Conservation (phyloP, 2,113 vertebrate species). For the Acrocephalus kingi region DNA sequence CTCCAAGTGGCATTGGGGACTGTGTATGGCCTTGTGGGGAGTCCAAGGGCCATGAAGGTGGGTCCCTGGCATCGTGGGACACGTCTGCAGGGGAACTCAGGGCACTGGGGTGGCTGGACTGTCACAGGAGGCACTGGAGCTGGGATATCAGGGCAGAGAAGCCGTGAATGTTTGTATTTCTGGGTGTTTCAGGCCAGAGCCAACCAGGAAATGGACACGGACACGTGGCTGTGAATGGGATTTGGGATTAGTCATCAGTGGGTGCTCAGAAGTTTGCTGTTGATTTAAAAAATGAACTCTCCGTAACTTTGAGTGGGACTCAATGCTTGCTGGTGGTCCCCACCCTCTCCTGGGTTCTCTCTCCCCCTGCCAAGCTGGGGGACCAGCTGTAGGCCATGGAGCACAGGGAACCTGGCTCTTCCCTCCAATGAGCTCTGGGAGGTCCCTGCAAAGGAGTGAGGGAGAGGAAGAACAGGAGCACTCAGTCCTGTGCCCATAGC, state of each 20-base stretch:
- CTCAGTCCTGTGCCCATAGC: background rate
- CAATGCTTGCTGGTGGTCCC: background rate
- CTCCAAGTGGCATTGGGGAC: background rate
- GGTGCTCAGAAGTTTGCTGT: background rate
- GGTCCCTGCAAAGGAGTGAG: background rate
- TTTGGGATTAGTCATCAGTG: background rate
- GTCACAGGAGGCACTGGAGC: background rate
- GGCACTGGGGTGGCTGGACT: background rate
- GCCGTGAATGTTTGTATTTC: background rate
- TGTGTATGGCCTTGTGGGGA: background rate
- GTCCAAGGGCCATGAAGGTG: no score
- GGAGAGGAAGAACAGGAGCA: background rate
- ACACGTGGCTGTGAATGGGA: background rate
- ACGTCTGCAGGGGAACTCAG: accelerated
- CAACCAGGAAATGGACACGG: background rate
- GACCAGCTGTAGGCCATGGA: background rate
- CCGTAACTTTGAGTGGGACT: background rate
- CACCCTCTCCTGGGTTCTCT: background rate
- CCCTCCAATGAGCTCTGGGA: accelerated
- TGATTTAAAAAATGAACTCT: background rate
- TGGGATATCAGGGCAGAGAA: no score
- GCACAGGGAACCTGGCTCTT: background rate
- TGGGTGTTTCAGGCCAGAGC: background rate
- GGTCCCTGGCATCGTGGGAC: background rate
- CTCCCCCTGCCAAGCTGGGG: background rate